Evolutionary conservation across 2,797 vertebrate species (phyloP).

Genomic region (Onychomys arenicola): DNA sequence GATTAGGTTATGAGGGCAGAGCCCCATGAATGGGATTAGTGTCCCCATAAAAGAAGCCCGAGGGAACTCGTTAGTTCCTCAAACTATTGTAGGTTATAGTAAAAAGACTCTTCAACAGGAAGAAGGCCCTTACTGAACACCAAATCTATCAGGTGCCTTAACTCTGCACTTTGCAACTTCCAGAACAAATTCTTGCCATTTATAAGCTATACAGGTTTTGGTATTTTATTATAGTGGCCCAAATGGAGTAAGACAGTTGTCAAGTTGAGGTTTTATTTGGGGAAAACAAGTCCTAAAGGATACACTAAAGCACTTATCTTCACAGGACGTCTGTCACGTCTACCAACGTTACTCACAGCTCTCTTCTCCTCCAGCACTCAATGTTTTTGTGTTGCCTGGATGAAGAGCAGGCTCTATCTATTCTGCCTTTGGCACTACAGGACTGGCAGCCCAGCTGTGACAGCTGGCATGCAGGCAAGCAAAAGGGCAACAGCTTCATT

Average conservation of each 20-base stretch:
- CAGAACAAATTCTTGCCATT: not conserved
- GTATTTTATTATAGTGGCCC: not conserved
- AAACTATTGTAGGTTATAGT: not conserved
- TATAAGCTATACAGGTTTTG: not conserved
- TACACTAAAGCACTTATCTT: not conserved
- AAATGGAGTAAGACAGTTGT: constrained; percentile 1
- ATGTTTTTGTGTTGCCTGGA: constrained; percentile 50
- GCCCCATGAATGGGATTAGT: not conserved
- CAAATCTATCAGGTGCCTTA: not conserved
- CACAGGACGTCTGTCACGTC: constrained; percentile 25
- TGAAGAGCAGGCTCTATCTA: constrained; percentile 41
- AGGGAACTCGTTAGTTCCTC: not conserved
- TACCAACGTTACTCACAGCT: constrained; percentile 41
- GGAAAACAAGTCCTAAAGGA: not conserved
- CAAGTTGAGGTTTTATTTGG: constrained; percentile 7
- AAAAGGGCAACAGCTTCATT: constrained; percentile 64
- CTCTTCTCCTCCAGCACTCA: constrained; percentile 28
- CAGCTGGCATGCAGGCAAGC: constrained; percentile 34
- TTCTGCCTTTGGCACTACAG: constrained; percentile 40
- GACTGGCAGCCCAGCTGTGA: constrained; percentile 59
- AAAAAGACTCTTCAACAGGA: not conserved
- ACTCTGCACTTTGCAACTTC: not conserved
- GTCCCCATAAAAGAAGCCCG: not conserved
- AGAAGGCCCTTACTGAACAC: not conserved
- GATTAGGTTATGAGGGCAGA: not conserved